phyloP scores from a whole-genome alignment of 2,797 vertebrate genomes.

The Malacoctenus gilli region DNA sequence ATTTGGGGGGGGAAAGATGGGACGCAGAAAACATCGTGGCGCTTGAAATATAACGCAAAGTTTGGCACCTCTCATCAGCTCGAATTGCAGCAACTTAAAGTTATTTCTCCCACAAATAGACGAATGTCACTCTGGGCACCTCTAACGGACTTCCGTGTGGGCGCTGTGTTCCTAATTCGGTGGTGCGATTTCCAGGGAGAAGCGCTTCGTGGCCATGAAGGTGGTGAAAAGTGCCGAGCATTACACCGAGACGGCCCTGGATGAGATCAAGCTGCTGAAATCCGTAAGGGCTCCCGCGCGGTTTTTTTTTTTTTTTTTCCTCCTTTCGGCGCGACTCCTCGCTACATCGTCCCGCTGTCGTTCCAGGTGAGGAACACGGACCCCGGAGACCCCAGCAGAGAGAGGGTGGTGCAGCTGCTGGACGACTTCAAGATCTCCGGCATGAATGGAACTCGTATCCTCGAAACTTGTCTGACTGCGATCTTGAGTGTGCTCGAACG shows the following conservation, averaged over 20 bases:
- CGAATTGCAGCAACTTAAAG: too few relatives aligned
- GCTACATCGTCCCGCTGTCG: background rate
- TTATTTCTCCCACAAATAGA: too few relatives aligned
- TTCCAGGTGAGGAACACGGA: slow-evolving; percentile 93
- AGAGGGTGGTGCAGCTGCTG: slow-evolving; percentile 93
- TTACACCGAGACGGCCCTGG: slow-evolving; percentile 97
- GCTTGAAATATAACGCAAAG: too few relatives aligned
- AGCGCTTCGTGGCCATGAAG: slow-evolving; percentile 97
- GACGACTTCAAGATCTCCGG: slow-evolving; percentile 99
- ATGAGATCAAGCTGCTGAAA: slow-evolving; percentile 95
- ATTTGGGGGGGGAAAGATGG: too few relatives aligned
- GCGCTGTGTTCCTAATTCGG: too few relatives aligned
- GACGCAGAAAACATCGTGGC: too few relatives aligned
- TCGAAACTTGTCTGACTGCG: too few relatives aligned
- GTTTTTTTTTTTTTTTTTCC: too few relatives aligned
- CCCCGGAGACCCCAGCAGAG: slow-evolving; percentile 88
- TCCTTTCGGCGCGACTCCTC: background rate
- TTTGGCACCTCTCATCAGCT: too few relatives aligned
- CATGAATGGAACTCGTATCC: slow-evolving; percentile 97
- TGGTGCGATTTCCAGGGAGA: slow-evolving; percentile 81
- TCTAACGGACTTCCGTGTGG: too few relatives aligned
- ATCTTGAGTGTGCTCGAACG: too few relatives aligned
- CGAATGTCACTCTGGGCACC: too few relatives aligned
- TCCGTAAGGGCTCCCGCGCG: slow-evolving; percentile 81
- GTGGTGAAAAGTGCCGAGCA: slow-evolving; percentile 99